A percentile compares a stretch with the other conserved stretches of the same genome.
Conservation (phyloP, 2,888 invertebrate species). For the Drosophila setosimentum region DNA sequence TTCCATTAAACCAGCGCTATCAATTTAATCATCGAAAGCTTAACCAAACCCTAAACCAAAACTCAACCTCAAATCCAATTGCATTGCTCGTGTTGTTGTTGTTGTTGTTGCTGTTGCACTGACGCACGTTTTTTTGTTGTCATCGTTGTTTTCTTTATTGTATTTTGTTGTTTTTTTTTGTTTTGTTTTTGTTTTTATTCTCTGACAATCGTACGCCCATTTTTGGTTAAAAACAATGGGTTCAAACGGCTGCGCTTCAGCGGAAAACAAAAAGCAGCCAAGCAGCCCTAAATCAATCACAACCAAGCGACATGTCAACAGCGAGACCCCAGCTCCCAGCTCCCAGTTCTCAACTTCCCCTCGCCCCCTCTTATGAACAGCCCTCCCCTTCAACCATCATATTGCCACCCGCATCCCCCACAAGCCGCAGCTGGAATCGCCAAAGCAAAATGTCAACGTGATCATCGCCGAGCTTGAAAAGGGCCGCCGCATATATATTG, state of each 20-base stretch:
- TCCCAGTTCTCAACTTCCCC: constrained; percentile 1
- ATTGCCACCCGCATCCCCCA: neutral
- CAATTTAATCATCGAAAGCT: constrained; percentile 28
- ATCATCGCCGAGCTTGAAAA: constrained; percentile 72
- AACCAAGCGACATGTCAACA: constrained; percentile 76
- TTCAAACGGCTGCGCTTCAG: constrained; percentile 77
- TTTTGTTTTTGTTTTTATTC: constrained; percentile 15
- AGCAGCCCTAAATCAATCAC: constrained; percentile 80
- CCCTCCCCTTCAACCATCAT: neutral
- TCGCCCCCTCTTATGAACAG: neutral
- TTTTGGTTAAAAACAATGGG: constrained; percentile 77
- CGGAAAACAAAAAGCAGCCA: constrained; percentile 71
- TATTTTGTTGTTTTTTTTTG: neutral
- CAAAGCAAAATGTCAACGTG: constrained; percentile 75
- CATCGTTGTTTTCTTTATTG: constrained; percentile 24
- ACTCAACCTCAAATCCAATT: constrained; percentile 13
- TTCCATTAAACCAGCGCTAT: constrained; percentile 28
- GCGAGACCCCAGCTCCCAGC: constrained; percentile 9
- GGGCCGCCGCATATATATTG: constrained; percentile 76
- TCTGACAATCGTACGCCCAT: constrained; percentile 65
- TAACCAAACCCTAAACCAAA: constrained; percentile 10
- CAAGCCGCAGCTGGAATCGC: constrained; percentile 20
- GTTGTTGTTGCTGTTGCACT: constrained; percentile 18
- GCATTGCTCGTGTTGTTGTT: constrained; percentile 7
- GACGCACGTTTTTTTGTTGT: constrained; percentile 34